Evolutionary conservation across 2,113 vertebrate species (phyloP).

Genomic region (Empidonax traillii): DNA sequence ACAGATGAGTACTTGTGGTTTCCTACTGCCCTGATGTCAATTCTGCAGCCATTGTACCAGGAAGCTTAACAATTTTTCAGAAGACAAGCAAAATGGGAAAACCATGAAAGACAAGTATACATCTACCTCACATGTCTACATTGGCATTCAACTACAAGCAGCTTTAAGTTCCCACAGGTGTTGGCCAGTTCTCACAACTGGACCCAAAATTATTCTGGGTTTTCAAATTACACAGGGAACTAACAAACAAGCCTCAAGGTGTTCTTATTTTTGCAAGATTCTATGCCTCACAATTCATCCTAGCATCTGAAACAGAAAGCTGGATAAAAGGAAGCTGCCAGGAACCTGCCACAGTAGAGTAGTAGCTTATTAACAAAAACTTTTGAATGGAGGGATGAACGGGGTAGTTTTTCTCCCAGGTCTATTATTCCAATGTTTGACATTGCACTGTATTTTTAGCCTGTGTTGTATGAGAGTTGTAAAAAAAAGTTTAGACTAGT

Average conservation of each 20-base stretch:
- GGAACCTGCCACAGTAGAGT: not conserved
- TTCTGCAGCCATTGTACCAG: not conserved
- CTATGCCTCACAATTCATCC: not conserved
- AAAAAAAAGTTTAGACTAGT: not conserved
- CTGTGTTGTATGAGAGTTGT: not conserved
- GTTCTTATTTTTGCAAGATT: not conserved
- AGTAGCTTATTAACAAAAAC: not conserved
- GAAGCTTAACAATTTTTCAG: not conserved
- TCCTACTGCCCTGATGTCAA: not conserved
- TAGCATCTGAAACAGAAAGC: not conserved
- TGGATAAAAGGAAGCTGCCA: not conserved
- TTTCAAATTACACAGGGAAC: not conserved
- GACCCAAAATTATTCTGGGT: not conserved
- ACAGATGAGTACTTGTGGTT: not conserved
- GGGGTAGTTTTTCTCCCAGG: accelerated
- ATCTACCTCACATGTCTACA: not conserved
- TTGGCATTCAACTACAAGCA: not conserved
- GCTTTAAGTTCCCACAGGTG: not conserved
- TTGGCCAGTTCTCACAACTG: not conserved
- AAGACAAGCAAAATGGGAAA: not conserved
- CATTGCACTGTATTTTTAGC: not conserved
- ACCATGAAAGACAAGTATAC: not conserved
- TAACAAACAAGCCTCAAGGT: not conserved
- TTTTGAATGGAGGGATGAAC: not conserved
- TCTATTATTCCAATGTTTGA: not conserved